Base-by-base conservation (phyloP, 2,113 vertebrate genomes). In the Brachypteracias leptosomus region DNA sequence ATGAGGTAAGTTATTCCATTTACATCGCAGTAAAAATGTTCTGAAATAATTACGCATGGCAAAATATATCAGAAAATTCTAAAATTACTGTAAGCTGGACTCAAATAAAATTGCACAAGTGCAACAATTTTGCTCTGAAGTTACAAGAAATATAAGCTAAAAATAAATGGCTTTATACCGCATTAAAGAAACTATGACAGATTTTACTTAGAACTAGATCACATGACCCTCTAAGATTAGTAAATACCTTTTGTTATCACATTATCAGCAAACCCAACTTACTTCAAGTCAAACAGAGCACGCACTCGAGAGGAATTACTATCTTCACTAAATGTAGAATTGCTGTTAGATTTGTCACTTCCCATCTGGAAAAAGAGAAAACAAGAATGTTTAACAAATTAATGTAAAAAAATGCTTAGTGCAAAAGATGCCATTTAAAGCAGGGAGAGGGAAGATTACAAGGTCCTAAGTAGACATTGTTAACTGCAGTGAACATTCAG, bases 221-320 rank as follows among this genome's bases (percentile, higher is more conserved):
- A 71, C 11, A 18, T 38, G 29, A 54, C 5, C 20, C 46, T 85
- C 11, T 71, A 74, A 80, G 17, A 73, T 59, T 47, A 83, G 13
- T 71, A 81, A 90, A 75, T 59, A 42, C 3, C 35, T 71, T 75
- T 73, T 62, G 5, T 66, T 74, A 66, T 58, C 65, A 78, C 33
- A n/a, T 59, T 78, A 66, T n/a, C 61, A 89, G 55, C n/a, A 25
- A 90, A 65, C 16, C 3, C 22, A 89, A 70, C 96, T 96, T 94
- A 97, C 96, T 71, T 6, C 0, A 8, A 80, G 24, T 57, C n/a
- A 75, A 73, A 38, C 18, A 5, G 11, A 63, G 5, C 1, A 74
- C 26, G 1, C 47, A 14, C 36, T 61, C 1, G 24, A 46, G 8
- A 24, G 54, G 16, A 55, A 89, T 44, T 33, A 25, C 10, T 73